Evolutionary conservation across 2,888 invertebrate species (phyloP), one percentile per base, ranked within the genome.

Genomic region (Pardosa pseudoannulata): DNA sequence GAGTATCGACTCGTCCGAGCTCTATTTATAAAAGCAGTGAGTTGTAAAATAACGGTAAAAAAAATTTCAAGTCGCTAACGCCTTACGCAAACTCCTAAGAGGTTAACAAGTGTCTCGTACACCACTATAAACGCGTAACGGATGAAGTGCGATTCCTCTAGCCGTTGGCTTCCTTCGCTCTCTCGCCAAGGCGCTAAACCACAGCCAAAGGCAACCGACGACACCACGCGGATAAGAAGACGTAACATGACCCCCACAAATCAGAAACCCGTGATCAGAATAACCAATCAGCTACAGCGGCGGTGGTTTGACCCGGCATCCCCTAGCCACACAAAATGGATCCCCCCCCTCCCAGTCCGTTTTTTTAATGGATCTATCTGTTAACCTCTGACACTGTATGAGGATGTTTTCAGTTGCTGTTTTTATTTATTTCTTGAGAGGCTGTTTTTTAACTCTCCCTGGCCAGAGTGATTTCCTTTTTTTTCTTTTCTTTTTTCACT

Each of bases 171-270:
- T 46, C 41, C 2, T 5, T 16, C 41, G 16, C 16, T 46, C 23
- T 16, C 3, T 56, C 56, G 56, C 56, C 56, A 56, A 56, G 78
- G 78, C 65, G 72, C 75, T 71, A 64, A 64, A 23, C 46, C 11
- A 7, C 64, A 23, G 27, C 29, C 68, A 46, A 1, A 16, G 36
- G 82, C 23, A 71, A 23, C 62, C 41, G 3, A n/a, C 39, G 2
- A 13, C 1, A 41, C 16, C 3, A n/a, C 9, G 36, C 56, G 75
- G 39, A 70, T 71, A 82, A 70, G 81, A 82, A 82, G 65, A 83
- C 83, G 83, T 83, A 83, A 83, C 78, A 83, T 83, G 83, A 83
- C 83, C 83, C 83, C 83, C 83, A 83, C 83, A 83, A 83, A 83
- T 83, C 83, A 83, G 64, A 72, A 56, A 27, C 29, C 72, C 78